Evolutionary conservation across 2,888 invertebrate genomes (phyloP).

Genomic region (Heliconius charithonia): DNA sequence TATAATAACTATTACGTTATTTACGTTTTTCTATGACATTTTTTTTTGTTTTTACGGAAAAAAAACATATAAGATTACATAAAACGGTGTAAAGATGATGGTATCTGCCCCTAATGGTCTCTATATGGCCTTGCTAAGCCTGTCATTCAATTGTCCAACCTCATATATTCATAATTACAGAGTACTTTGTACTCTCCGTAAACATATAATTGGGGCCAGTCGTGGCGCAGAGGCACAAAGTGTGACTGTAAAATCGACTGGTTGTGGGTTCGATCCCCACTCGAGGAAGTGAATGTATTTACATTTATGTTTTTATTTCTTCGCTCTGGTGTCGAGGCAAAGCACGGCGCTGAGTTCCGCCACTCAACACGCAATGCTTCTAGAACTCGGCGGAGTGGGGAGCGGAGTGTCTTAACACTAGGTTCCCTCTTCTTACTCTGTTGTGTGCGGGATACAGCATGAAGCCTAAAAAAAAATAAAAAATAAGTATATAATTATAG

Average conservation of each 20-base stretch:
- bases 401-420: too few relatives aligned
- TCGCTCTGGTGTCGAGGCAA: too few relatives aligned
- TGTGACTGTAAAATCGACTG: too few relatives aligned
- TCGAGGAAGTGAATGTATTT: too few relatives aligned
- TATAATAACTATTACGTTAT: not conserved
- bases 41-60: conserved; percentile 21
- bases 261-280: too few relatives aligned
- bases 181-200: conserved; percentile 34
- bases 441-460: too few relatives aligned
- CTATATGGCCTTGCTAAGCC: conserved; percentile 58
- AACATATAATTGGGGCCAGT: conserved; percentile 32
- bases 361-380: too few relatives aligned
- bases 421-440: not conserved
- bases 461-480: not conserved
- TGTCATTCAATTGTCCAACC: conserved; percentile 72
- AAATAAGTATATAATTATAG: too few relatives aligned
- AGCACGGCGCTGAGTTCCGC: too few relatives aligned
- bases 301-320: too few relatives aligned
- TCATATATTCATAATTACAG: conserved; percentile 55
- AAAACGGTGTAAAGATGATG: conserved; percentile 52
- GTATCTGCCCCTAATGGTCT: conserved; percentile 60
- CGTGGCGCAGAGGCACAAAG: too few relatives aligned
- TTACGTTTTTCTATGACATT: not conserved
- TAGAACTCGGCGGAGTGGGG: too few relatives aligned
- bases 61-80: conserved; percentile 40